phyloP scores from a whole-genome alignment of 2,797 vertebrate species.

The Psittacula derbiana region DNA sequence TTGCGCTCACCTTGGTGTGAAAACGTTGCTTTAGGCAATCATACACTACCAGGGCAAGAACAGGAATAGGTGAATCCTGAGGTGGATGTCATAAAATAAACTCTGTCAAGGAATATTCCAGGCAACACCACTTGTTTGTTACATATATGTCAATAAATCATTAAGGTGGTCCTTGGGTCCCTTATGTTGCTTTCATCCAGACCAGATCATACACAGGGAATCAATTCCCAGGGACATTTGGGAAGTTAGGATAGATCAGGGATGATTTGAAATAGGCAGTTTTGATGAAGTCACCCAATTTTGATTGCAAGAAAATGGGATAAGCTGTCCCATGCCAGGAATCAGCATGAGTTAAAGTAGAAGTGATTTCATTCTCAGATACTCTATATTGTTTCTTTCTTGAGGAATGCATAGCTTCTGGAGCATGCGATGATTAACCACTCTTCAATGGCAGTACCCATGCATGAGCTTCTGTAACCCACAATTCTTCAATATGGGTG shows the following conservation, averaged over 20 bases:
- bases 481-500: background rate
- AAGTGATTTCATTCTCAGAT: constrained; percentile 7
- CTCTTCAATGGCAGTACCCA: background rate
- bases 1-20: background rate
- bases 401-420: constrained; percentile 16
- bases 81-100: background rate
- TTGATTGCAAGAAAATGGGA: background rate
- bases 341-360: background rate
- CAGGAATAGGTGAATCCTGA: background rate
- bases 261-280: background rate
- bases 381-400: background rate
- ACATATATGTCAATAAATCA: accelerated
- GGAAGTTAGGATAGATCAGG: background rate
- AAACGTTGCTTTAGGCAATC: background rate
- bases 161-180: background rate
- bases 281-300: background rate
- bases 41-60: background rate
- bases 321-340: background rate
- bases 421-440: constrained; percentile 32
- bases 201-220: background rate
- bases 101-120: background rate
- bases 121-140: background rate
- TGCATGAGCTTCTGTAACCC: constrained; percentile 41
- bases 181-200: background rate
- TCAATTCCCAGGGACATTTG: background rate